A percentile compares a stretch with the other conserved stretches of the same genome.
phyloP scores from a whole-genome alignment of 2,113 vertebrate genomes.

The Mus pahari region DNA sequence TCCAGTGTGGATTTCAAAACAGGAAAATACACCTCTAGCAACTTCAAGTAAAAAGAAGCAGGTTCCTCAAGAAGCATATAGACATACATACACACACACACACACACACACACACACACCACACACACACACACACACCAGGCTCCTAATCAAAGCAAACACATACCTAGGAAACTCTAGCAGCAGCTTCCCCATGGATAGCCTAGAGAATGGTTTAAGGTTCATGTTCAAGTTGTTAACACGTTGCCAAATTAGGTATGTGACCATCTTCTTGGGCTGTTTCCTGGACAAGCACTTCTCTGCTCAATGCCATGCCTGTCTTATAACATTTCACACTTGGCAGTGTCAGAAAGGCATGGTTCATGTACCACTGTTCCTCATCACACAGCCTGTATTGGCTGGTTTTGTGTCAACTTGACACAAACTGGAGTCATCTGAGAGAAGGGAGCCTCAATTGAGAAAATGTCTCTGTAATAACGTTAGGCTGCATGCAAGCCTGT shows the following conservation, averaged over 20 bases:
- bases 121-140: not conserved
- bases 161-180: no score
- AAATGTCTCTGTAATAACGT: not conserved
- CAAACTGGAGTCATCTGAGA: not conserved
- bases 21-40: not conserved
- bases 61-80: not conserved
- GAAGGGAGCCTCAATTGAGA: not conserved
- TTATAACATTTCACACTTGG: not conserved
- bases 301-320: not conserved
- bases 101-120: not conserved
- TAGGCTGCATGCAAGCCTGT: not conserved
- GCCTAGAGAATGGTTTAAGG: not conserved
- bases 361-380: no score
- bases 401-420: not conserved
- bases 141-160: not conserved
- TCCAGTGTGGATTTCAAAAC: not conserved
- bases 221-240: not conserved
- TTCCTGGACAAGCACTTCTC: not conserved
- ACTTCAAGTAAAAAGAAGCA: not conserved
- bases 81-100: not conserved
- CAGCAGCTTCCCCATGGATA: rapidly evolving
- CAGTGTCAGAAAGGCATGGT: not conserved
- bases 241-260: not conserved
- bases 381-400: not conserved
- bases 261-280: not conserved